A percentile compares a stretch with the other conserved stretches of the same genome.
Conservation (phyloP, 2,113 vertebrate species). For the Puma concolor region DNA sequence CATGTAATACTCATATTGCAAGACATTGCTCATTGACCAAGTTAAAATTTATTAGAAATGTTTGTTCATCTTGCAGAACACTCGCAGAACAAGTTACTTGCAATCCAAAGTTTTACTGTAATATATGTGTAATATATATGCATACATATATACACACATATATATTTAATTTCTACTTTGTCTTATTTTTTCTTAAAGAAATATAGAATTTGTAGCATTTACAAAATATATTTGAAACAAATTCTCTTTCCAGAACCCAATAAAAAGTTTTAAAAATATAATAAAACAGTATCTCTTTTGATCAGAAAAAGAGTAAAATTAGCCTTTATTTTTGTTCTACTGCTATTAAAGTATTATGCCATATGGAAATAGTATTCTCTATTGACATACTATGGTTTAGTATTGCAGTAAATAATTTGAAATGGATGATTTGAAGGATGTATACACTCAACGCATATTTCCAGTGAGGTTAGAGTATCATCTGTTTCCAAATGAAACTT, state of each 20-base stretch:
- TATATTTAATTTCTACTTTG: not conserved
- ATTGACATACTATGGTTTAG: not conserved
- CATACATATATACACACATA: too few relatives aligned
- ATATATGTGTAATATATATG: too few relatives aligned
- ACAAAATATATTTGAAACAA: not conserved
- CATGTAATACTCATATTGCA: too few relatives aligned
- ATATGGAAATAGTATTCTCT: not conserved
- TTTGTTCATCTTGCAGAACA: too few relatives aligned
- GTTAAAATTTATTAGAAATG: too few relatives aligned
- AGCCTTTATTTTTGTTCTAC: not conserved
- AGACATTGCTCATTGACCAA: too few relatives aligned
- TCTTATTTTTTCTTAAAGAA: not conserved
- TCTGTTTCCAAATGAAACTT: not conserved
- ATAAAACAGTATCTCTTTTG: not conserved
- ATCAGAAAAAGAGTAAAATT: not conserved
- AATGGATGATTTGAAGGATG: not conserved
- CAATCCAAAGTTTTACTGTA: too few relatives aligned
- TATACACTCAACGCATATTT: not conserved
- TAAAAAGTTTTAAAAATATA: not conserved
- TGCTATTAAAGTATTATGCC: not conserved
- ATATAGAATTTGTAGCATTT: not conserved
- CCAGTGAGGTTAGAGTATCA: not conserved
- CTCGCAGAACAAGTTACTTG: too few relatives aligned
- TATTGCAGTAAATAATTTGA: slow-evolving; percentile 18
- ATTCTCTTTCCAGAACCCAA: not conserved